These are phyloP conservation scores for Macheiramphus alcinus DNA, from an alignment of 2,113 vertebrate genomes.

Conservation along the genomic window DNA sequence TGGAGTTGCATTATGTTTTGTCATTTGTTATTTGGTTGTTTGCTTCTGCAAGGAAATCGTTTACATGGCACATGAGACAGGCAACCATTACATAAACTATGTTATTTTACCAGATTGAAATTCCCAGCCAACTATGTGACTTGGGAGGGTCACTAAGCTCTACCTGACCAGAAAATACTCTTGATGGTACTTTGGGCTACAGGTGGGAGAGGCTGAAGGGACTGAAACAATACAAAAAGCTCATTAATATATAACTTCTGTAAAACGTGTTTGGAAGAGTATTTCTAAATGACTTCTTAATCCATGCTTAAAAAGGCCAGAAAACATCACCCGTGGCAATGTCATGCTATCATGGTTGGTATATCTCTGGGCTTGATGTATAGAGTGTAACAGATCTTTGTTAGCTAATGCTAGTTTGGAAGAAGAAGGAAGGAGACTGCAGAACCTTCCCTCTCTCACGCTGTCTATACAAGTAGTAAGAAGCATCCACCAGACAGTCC, in stretches of 20 bases:
- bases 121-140: background rate
- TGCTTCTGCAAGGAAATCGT: background rate
- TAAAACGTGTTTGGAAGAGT: background rate
- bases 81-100: background rate
- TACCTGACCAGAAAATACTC: background rate
- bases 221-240: background rate
- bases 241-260: background rate
- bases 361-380: background rate
- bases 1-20: background rate
- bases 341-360: rapidly evolving
- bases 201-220: background rate
- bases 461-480: background rate
- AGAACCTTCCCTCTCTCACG: background rate
- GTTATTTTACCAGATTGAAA: background rate
- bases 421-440: background rate
- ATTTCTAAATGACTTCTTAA: background rate
- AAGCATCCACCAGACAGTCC: background rate
- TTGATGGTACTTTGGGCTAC: background rate
- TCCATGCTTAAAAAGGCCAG: background rate
- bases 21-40: background rate
- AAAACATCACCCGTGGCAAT: background rate
- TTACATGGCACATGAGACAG: background rate
- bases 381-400: background rate
- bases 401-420: background rate
- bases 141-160: background rate